Conservation (phyloP, 2,888 invertebrate genomes). For the Panopea generosa region DNA sequence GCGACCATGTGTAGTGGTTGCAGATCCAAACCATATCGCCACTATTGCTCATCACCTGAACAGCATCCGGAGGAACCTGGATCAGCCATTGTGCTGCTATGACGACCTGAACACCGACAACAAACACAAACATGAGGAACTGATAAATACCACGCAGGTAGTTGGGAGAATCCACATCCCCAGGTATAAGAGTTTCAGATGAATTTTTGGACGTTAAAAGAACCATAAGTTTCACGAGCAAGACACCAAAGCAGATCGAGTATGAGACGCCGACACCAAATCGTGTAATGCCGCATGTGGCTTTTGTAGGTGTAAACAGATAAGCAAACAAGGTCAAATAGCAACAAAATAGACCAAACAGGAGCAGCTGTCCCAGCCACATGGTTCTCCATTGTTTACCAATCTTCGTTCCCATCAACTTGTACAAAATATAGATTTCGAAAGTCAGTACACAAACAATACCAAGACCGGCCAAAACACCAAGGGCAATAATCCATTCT, state of each 20-base stretch:
- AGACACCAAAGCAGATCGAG: slow-evolving; percentile 94
- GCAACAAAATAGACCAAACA: slow-evolving; percentile 85
- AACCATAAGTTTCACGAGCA: slow-evolving; percentile 97
- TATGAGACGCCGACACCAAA: slow-evolving; percentile 86
- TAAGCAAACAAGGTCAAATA: slow-evolving; percentile 85
- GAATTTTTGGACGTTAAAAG: slow-evolving; percentile 94
- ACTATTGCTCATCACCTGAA: slow-evolving; percentile 73
- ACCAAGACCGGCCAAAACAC: slow-evolving; percentile 93
- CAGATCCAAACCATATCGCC: slow-evolving; percentile 81
- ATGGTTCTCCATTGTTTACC: slow-evolving; percentile 81
- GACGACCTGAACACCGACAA: slow-evolving; percentile 91
- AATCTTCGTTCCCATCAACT: slow-evolving; percentile 89
- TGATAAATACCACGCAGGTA: slow-evolving; percentile 97
- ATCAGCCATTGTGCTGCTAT: slow-evolving; percentile 85
- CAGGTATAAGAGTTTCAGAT: slow-evolving; percentile 69
- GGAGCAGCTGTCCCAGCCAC: slow-evolving; percentile 85
- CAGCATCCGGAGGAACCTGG: slow-evolving; percentile 82
- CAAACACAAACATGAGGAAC: slow-evolving; percentile 93
- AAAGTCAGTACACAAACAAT: slow-evolving; percentile 94
- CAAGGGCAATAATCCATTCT: slow-evolving; percentile 94
- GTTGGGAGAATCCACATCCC: slow-evolving; percentile 87
- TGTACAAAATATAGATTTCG: slow-evolving; percentile 94
- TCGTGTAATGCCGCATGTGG: slow-evolving; percentile 85
- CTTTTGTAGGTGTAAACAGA: slow-evolving; percentile 83
- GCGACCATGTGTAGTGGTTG: slow-evolving; percentile 80